Evolutionary conservation across 2,113 vertebrate genomes (phyloP).

Genomic region (Willisornis vidua): DNA sequence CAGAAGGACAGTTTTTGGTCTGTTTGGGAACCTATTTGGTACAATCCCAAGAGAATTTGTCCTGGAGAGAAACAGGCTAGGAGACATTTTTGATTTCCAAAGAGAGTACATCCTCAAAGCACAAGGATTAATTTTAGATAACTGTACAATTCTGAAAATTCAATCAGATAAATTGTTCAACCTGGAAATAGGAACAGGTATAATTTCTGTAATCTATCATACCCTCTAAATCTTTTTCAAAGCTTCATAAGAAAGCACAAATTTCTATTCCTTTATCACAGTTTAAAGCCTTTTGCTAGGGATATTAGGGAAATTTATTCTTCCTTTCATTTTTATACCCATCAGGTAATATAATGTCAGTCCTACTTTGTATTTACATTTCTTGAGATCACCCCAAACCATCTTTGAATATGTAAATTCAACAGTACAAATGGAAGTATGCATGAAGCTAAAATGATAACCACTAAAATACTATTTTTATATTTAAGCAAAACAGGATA

Average conservation of each 20-base stretch:
- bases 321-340: background rate
- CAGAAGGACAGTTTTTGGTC: background rate
- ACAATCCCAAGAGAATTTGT: background rate
- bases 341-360: background rate
- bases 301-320: background rate
- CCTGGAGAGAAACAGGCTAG: background rate
- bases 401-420: background rate
- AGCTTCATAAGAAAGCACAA: background rate
- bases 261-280: background rate
- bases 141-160: background rate
- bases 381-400: background rate
- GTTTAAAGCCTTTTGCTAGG: background rate
- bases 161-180: background rate
- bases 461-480: background rate
- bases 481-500: background rate
- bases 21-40: background rate
- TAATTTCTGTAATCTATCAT: background rate
- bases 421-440: background rate
- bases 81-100: background rate
- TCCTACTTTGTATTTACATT: background rate
- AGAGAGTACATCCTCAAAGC: background rate
- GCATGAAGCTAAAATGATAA: background rate
- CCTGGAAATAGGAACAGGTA: background rate
- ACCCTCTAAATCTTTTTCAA: background rate
- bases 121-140: background rate